phyloP scores from a whole-genome alignment of 2,888 invertebrate genomes.

The Quadroppia sp. region DNA sequence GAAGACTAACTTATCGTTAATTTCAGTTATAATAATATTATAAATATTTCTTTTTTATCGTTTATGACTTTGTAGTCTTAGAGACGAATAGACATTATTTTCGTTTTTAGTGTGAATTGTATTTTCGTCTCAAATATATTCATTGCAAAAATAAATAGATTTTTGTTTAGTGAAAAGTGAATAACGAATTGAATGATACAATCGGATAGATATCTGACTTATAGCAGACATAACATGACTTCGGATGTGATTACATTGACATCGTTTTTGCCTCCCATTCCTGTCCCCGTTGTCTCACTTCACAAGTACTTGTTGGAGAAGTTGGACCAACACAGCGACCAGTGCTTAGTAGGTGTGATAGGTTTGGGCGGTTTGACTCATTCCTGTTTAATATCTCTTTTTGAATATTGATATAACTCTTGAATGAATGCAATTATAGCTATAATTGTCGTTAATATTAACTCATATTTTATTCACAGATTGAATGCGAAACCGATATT shows the following conservation, averaged over 20 bases:
- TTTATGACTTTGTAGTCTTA: too few relatives aligned
- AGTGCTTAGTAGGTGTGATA: background rate
- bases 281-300: background rate
- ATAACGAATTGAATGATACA: too few relatives aligned
- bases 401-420: too few relatives aligned
- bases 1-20: too few relatives aligned
- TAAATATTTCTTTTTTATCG: too few relatives aligned
- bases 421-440: too few relatives aligned
- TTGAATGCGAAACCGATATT: background rate
- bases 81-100: too few relatives aligned
- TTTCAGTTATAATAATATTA: too few relatives aligned
- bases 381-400: too few relatives aligned
- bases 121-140: background rate
- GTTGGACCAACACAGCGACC: conserved; percentile 6
- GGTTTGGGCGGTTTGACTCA: too few relatives aligned
- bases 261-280: background rate
- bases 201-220: conserved; percentile 12
- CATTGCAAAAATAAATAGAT: background rate
- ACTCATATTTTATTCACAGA: background rate
- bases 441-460: too few relatives aligned
- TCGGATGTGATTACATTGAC: conserved; percentile 4
- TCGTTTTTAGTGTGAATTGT: too few relatives aligned
- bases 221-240: background rate
- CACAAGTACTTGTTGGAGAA: conserved; percentile 12
- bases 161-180: background rate